Conservation (phyloP, 2,888 invertebrate species). For the Morpho achilles region DNA sequence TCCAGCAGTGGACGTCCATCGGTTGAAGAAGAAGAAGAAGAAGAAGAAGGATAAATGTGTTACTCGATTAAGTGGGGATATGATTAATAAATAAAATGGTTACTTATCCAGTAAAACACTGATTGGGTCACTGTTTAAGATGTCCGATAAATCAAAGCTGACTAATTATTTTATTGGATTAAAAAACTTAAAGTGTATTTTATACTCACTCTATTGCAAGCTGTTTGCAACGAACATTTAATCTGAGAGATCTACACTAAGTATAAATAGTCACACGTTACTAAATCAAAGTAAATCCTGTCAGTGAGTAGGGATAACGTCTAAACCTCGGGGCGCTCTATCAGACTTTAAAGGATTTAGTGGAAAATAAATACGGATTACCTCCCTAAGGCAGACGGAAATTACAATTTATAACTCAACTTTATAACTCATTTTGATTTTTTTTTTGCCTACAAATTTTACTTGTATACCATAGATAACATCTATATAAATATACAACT, state of each 20-base stretch:
- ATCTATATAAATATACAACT: no score
- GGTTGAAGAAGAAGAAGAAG: no score
- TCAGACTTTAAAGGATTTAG: constrained; percentile 45
- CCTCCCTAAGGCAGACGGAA: constrained; percentile 18
- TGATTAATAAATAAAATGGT: no score
- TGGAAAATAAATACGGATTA: constrained; percentile 30
- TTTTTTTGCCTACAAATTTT: not conserved
- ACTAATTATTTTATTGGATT: no score
- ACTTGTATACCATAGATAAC: no score
- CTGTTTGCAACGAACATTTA: not conserved
- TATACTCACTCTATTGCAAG: not conserved
- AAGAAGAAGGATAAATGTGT: no score
- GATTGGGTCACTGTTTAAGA: no score
- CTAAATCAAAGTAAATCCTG: constrained; percentile 31
- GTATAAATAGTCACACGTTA: constrained; percentile 26
- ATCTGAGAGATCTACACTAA: constrained; percentile 20
- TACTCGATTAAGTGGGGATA: no score
- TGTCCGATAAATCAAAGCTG: no score
- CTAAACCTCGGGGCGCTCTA: constrained; percentile 34
- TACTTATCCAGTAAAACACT: no score
- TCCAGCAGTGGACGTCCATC: no score
- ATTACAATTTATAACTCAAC: constrained; percentile 16
- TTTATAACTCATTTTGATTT: constrained; percentile 11
- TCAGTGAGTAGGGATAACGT: constrained; percentile 29
- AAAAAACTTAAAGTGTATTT: no score